Percentiles rank a stretch among this genome's conserved stretches.
phyloP scores from a whole-genome alignment of 2,113 vertebrate genomes.

The Calonectris borealis region DNA sequence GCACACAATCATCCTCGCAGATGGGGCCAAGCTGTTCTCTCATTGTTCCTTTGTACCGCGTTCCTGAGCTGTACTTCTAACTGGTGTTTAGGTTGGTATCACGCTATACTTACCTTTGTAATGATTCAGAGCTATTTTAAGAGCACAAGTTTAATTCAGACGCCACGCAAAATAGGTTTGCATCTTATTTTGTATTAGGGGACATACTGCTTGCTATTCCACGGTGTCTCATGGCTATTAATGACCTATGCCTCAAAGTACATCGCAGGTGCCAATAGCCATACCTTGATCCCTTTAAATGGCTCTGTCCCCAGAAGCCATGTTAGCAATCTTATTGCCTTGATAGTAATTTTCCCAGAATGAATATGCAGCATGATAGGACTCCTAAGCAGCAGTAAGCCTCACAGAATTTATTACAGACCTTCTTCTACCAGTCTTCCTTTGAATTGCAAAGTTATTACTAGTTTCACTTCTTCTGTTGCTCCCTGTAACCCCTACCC shows the following conservation, averaged over 20 bases:
- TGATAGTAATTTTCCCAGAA: not conserved
- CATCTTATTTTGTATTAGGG: not conserved
- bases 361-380: not conserved
- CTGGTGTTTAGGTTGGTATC: not conserved
- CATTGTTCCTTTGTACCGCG: not conserved
- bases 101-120: not conserved
- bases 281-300: slow-evolving; percentile 13
- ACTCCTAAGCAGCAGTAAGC: not conserved
- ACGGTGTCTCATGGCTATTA: not conserved
- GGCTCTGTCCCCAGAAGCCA: not conserved
- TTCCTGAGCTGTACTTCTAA: not conserved
- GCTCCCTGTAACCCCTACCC: not conserved
- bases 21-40: not conserved
- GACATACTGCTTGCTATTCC: not conserved
- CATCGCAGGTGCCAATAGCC: not conserved
- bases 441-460: slow-evolving; percentile 4
- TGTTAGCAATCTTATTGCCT: not conserved
- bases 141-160: not conserved
- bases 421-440: not conserved
- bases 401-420: not conserved
- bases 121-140: slow-evolving; percentile 39
- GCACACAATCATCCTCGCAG: not conserved
- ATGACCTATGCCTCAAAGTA: not conserved
- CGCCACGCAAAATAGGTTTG: not conserved
- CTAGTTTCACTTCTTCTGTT: not conserved